Base-by-base conservation (phyloP, 1,140 invertebrate genomes). In the Nymphalis io region DNA sequence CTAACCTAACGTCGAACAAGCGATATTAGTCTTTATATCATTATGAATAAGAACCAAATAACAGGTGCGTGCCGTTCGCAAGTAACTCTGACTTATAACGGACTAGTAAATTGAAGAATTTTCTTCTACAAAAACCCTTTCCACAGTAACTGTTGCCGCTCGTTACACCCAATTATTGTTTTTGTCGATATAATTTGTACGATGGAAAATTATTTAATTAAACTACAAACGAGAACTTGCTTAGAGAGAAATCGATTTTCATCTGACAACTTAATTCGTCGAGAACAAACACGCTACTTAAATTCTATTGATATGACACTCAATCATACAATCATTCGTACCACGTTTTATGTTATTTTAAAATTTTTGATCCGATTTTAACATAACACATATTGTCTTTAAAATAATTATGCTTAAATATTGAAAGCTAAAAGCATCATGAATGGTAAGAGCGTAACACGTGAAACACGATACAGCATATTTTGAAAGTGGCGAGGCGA, bases 221-320 rank as follows among this genome's bases (percentile, higher is more conserved):
- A 62, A 48, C 38, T 12, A 48, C 20, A 48, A 62, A 60, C 55
- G 51, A 33, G 51, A 3, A 23, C 20, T 27, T 10, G 20, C 3
- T 55, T 27, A 16, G 23, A 27, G 20, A 55, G 51, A 48, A 68
- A 46, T 48, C 42, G 67, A 76, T 68, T 72, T 77, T 81, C 60
- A 51, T 62, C 44, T 44, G 60, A 44, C 60, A 62, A 46, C 23
- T 60, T 60, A 60, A 60, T 60, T 46, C 10, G 59, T 60, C 38
- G 42, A 46, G 80, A 75, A 78, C 76, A 80, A 1, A 76, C 64
- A 70, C 72, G 71, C 74, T 21, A 60, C 44, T 42, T 33, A 33
- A 51, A 46, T 46, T 46, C n/a, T 46, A n/a, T 46, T 46, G n/a
- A 46, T 16, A 46, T 16, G 2, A 46, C 5, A 42, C 40, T 46